Conservation (phyloP, 23 tunicate genomes). For the Clavelina lepadiformis region DNA sequence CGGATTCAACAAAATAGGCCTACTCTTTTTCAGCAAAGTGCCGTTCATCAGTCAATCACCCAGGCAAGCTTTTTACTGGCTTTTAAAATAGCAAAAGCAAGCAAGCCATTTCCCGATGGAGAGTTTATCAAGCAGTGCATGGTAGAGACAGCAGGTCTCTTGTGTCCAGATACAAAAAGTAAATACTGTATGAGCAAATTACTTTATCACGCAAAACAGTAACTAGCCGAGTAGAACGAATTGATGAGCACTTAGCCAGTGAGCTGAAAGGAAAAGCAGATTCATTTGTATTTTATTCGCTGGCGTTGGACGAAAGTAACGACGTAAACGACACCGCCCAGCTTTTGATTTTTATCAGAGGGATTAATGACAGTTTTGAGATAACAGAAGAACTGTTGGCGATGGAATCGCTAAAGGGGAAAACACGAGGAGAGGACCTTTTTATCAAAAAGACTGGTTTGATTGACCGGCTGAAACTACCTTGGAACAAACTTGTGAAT, state of each 20-base stretch:
- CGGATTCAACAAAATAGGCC: constrained; percentile 11
- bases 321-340: constrained; percentile 31
- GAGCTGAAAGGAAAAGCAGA: constrained; percentile 6
- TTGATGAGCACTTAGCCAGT: constrained; percentile 4
- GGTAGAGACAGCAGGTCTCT: constrained; percentile 27
- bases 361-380: constrained; percentile 27
- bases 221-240: constrained; percentile 9
- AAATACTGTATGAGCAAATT: constrained; percentile 18
- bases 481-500: constrained; percentile 11
- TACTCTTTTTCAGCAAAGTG: constrained; percentile 11
- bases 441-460: constrained; percentile 11
- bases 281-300: neutral
- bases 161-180: constrained; percentile 11
- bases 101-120: constrained; percentile 33
- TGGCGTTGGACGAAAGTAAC: constrained; percentile 28
- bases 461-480: constrained; percentile 13
- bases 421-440: constrained; percentile 18
- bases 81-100: constrained; percentile 21
- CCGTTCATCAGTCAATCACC: constrained; percentile 14
- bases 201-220: constrained; percentile 29
- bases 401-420: constrained; percentile 22
- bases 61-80: constrained; percentile 35
- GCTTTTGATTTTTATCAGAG: constrained; percentile 25
- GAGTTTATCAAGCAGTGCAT: constrained; percentile 18
- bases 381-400: constrained; percentile 32